Evolutionary conservation across 1,140 invertebrate genomes (phyloP), one percentile per base, ranked within the genome.

Genomic region (Drosophila ogumai): DNA sequence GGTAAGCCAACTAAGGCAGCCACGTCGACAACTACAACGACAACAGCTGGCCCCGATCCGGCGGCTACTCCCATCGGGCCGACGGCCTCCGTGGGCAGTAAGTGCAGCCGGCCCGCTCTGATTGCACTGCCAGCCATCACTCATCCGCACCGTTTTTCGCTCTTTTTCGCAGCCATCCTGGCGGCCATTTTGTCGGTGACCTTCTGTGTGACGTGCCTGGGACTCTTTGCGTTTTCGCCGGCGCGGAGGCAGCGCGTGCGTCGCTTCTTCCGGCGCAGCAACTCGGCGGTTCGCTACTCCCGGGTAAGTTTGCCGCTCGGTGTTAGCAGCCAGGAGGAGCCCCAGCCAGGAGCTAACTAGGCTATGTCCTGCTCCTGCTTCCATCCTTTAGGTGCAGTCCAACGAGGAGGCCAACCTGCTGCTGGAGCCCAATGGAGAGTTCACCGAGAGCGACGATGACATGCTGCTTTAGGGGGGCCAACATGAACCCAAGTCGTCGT

Each of bases 391-490:
- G 91, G 91, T 92, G 17, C 87, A 87, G 41, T 90, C 87, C 8
- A 86, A 84, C 40, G 91, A 92, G 59, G 91, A 92, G 68, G 91
- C 90, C 6, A 92, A 91, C 55, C 64, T 92, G 60, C 54, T 92
- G 56, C 67, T 92, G 3, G 85, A 91, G 56, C 90, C 90, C 22
- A 91, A 91, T 55, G 91, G 90, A 15, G 82, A 92, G 73, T 92
- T 92, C 34, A 92, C 84, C 1, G 91, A 92, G 13, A 91, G 87
- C 54, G 91, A 92, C 55, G 91, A 92, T 59, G 91, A 92, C 64
- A 90, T 92, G 81, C 65, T 92, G 55, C 82, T 92, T 52, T 92
- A 92, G 66, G 69, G 46, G 67, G 40, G 12, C 22, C 31, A 31
- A 38, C 15, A 1, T 6, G 3, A 38, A 47, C 10, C 50, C 36